These are phyloP conservation scores for Gryllus longicercus DNA, from an alignment of 2,888 invertebrate genomes.

Conservation along the genomic window DNA sequence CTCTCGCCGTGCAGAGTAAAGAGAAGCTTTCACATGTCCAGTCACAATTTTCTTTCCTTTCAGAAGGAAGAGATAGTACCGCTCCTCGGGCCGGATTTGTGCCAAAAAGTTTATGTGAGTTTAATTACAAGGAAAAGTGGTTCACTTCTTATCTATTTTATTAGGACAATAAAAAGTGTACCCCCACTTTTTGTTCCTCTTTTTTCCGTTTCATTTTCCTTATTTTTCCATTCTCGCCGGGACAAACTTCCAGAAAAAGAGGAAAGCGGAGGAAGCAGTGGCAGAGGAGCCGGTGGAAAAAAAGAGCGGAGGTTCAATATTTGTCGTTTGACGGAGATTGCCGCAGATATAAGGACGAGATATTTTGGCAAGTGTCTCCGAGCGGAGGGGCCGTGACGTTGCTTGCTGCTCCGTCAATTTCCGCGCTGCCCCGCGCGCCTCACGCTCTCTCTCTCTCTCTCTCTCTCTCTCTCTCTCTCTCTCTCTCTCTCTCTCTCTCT, in stretches of 20 bases:
- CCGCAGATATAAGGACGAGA: background rate
- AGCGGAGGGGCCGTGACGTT: background rate
- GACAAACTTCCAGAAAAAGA: background rate
- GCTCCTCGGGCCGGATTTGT: background rate
- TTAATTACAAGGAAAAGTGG: constrained; percentile 17
- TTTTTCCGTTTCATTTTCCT: constrained; percentile 4
- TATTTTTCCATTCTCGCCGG: background rate
- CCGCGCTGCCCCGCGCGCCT: background rate
- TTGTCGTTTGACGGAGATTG: constrained; percentile 17
- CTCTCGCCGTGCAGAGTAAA: background rate
- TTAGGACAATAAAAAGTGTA: background rate
- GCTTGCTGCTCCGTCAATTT: background rate
- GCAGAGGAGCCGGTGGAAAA: background rate
- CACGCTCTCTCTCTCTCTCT: too few relatives aligned
- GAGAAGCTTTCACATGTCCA: background rate
- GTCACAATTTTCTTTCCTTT: background rate
- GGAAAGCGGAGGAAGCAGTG: background rate
- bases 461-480: too few relatives aligned
- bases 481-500: too few relatives aligned
- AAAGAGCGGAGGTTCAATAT: background rate
- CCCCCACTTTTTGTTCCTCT: background rate
- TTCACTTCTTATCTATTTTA: constrained; percentile 10
- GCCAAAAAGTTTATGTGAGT: constrained; percentile 10
- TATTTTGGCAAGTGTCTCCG: constrained; percentile 1
- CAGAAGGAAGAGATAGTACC: background rate